Conservation (phyloP, 2,888 invertebrate species). For the Hydrotaea diabolus region DNA sequence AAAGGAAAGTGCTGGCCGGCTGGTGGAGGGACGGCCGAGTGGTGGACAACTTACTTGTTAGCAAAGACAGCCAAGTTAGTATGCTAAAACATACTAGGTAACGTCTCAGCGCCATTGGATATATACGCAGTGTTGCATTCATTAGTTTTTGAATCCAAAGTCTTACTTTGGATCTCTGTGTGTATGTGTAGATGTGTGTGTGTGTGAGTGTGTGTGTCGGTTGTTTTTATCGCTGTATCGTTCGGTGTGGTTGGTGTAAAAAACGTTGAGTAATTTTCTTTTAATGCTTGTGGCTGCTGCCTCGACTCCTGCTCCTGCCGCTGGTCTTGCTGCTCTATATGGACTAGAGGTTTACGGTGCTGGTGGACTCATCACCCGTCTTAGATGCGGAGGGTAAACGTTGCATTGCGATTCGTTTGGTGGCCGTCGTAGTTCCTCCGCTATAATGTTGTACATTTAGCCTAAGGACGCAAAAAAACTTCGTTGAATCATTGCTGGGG, state of each 20-base stretch:
- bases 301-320: neutral
- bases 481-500: conserved; percentile 56
- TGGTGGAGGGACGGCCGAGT: neutral
- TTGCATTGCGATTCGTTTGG: conserved; percentile 55
- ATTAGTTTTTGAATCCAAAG: conserved; percentile 63
- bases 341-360: conserved; percentile 59
- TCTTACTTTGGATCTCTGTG: conserved; percentile 44
- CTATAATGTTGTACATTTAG: conserved; percentile 22
- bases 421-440: neutral
- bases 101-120: conserved; percentile 76
- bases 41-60: conserved; percentile 74
- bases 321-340: neutral
- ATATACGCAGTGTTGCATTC: conserved; percentile 64
- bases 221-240: conserved; percentile 46
- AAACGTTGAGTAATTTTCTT: conserved; percentile 15
- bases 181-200: conserved; percentile 3
- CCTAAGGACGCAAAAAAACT: conserved; percentile 61
- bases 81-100: conserved; percentile 73
- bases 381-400: conserved; percentile 56
- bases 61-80: conserved; percentile 76
- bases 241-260: conserved; percentile 4
- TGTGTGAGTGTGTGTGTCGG: conserved; percentile 17
- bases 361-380: conserved; percentile 58
- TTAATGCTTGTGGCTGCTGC: neutral
- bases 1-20: neutral